Evolutionary conservation across 2,113 vertebrate genomes (phyloP).

Genomic region (Nesoenas mayeri): DNA sequence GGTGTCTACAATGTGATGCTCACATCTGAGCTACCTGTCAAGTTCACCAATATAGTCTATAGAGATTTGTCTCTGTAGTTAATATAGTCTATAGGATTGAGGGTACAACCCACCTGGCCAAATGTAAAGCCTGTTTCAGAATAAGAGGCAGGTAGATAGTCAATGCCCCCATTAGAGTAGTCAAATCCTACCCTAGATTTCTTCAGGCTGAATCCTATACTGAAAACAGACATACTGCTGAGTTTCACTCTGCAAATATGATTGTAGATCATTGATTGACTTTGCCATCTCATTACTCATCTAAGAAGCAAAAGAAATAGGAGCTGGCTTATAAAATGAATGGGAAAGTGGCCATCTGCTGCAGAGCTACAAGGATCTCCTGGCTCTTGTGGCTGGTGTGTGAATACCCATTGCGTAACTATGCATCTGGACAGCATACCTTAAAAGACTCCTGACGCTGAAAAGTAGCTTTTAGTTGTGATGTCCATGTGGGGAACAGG

Average conservation of each 20-base stretch:
- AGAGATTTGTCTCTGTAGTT: neutral
- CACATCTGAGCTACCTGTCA: neutral
- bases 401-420: neutral
- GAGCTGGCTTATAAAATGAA: neutral
- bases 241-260: neutral
- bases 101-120: neutral
- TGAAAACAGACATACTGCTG: neutral
- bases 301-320: neutral
- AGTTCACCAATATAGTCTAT: neutral
- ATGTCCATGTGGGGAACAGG: neutral
- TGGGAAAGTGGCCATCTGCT: neutral
- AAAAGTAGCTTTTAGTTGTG: neutral
- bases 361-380: neutral
- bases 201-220: neutral
- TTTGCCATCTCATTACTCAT: neutral
- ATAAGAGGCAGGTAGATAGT: neutral
- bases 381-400: neutral
- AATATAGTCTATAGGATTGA: rapidly evolving
- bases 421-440: neutral
- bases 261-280: neutral
- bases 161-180: neutral
- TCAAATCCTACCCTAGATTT: neutral
- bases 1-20: neutral
- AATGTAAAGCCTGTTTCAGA: rapidly evolving
- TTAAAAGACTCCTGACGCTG: neutral